Conservation (phyloP, 1,140 invertebrate genomes). For the Eubasilissa regina region DNA sequence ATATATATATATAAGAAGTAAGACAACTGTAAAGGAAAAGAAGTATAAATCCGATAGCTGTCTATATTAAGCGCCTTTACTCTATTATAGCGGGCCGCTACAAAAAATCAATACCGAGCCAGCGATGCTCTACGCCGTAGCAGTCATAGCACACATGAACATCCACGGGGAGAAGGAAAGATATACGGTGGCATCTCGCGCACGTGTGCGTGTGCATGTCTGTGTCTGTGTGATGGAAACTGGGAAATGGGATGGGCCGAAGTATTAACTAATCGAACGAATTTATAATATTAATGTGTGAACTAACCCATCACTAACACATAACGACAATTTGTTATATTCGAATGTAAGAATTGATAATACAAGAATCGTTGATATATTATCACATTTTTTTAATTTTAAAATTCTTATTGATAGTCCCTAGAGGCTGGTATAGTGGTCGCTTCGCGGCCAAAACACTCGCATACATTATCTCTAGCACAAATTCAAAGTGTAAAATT, state of each 20-base stretch:
- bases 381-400: no score
- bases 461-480: no score
- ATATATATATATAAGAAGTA: no score
- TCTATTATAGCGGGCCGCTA: constrained; percentile 47
- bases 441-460: no score
- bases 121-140: constrained; percentile 53
- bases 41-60: not conserved
- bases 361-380: no score
- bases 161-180: constrained; percentile 22
- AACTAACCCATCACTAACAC: no score
- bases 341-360: no score
- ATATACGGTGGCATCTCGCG: constrained; percentile 12
- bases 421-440: no score
- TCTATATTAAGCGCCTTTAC: not conserved
- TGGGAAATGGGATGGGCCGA: constrained; percentile 20
- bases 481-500: no score
- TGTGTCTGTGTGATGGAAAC: not conserved
- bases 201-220: not conserved
- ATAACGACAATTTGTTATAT: no score
- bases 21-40: no score
- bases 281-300: not conserved
- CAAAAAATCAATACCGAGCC: constrained; percentile 58
- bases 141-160: constrained; percentile 54
- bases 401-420: no score
- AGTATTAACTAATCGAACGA: constrained; percentile 23